Evolutionary conservation across 23 tunicate species (phyloP).

Genomic region (Halocynthia aurantium): DNA sequence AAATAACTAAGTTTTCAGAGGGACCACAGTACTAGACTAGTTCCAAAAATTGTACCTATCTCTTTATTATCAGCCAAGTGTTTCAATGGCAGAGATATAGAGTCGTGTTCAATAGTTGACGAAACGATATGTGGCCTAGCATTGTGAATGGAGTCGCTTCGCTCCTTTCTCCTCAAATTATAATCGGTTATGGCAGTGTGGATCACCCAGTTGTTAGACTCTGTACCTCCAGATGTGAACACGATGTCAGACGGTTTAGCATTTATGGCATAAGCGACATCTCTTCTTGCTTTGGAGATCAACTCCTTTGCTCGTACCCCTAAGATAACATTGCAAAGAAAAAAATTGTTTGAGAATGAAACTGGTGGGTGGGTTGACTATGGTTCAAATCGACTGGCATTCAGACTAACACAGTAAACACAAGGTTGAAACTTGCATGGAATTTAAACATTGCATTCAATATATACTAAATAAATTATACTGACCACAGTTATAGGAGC

Average conservation of each 20-base stretch:
- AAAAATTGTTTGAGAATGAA: too few species aligned
- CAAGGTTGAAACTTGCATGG: background rate
- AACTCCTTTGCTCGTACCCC: slow-evolving; percentile 53
- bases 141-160: slow-evolving; percentile 10
- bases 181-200: slow-evolving; percentile 13
- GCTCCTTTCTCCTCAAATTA: background rate
- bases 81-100: slow-evolving; percentile 52
- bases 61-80: slow-evolving; percentile 28
- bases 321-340: background rate
- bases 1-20: too few species aligned
- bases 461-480: background rate
- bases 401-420: background rate
- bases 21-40: background rate
- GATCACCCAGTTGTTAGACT: slow-evolving; percentile 93
- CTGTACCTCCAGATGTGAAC: slow-evolving; percentile 99
- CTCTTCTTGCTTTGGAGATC: slow-evolving; percentile 54
- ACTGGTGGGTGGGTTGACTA: too few species aligned
- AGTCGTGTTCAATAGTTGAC: slow-evolving; percentile 87
- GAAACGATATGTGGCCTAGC: slow-evolving; percentile 61
- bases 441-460: background rate
- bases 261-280: slow-evolving; percentile 54
- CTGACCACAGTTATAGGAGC: slow-evolving; percentile 3
- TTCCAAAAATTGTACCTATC: slow-evolving; percentile 5
- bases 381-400: too few species aligned
- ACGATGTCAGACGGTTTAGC: slow-evolving; percentile 34